These are phyloP conservation scores for Gnathonemus echidnorhynchus DNA, from an alignment of 2,113 vertebrate species.

Conservation along the genomic window DNA sequence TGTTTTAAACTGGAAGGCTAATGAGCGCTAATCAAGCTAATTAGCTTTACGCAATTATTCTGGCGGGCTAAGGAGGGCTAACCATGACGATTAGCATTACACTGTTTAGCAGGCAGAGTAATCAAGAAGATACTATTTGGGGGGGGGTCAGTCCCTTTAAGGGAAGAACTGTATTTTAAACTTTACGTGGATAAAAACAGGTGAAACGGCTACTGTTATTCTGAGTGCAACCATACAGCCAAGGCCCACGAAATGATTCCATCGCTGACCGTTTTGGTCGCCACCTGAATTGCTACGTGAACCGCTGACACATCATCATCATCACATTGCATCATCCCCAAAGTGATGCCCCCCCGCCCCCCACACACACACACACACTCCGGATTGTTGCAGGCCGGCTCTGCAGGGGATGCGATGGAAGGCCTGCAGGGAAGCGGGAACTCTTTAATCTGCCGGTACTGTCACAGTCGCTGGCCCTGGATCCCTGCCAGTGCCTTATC, in stretches of 20 bases:
- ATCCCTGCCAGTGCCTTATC: conserved; percentile 33
- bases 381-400: conserved; percentile 27
- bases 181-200: neutral
- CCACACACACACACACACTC: neutral
- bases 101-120: neutral
- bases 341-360: neutral
- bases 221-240: neutral
- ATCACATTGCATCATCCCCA: neutral
- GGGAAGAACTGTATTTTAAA: neutral
- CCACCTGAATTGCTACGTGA: neutral
- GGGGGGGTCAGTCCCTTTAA: neutral
- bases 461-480: neutral
- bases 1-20: neutral
- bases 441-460: conserved; percentile 24
- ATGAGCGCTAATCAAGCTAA: neutral
- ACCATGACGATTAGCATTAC: neutral
- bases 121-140: neutral
- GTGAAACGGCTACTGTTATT: neutral
- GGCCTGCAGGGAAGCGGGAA: conserved; percentile 8
- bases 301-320: neutral
- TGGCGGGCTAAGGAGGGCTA: neutral
- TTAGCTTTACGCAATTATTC: neutral
- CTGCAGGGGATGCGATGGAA: conserved; percentile 27
- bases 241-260: neutral
- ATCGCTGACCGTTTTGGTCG: neutral